A percentile compares a stretch with the other conserved stretches of the same genome.
Conservation (phyloP, 2,888 invertebrate genomes). For the Psococerastis gibbosa region DNA sequence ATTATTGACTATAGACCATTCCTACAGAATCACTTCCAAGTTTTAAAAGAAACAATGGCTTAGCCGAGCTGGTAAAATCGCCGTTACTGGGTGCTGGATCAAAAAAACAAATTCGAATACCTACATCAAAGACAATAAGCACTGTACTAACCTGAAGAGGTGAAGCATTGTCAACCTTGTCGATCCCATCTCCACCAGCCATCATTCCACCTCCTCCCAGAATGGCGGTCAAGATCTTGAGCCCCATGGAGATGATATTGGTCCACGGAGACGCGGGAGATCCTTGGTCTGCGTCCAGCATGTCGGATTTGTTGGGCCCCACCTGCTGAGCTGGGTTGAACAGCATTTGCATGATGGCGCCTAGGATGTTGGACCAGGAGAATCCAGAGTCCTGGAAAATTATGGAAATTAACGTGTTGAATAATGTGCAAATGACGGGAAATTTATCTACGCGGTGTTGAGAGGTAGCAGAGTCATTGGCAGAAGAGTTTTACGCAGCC, state of each 20-base stretch:
- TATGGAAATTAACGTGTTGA: too few relatives aligned
- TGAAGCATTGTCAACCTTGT: conserved; percentile 51
- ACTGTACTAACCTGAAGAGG: conserved; percentile 79
- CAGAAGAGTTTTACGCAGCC: too few relatives aligned
- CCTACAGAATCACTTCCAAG: too few relatives aligned
- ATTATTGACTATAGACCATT: too few relatives aligned
- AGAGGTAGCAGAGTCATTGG: too few relatives aligned
- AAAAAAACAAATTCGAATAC: too few relatives aligned
- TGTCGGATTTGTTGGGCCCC: conserved; percentile 69
- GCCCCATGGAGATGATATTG: conserved; percentile 64
- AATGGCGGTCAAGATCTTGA: conserved; percentile 67
- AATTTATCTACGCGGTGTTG: too few relatives aligned
- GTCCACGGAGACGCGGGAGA: conserved; percentile 60
- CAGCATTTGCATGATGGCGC: conserved; percentile 74
- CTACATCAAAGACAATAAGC: too few relatives aligned
- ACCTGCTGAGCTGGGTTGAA: conserved; percentile 42
- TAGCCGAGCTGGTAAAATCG: too few relatives aligned
- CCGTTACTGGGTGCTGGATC: too few relatives aligned
- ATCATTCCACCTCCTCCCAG: conserved; percentile 53
- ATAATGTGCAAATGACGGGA: too few relatives aligned
- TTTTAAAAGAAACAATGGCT: too few relatives aligned
- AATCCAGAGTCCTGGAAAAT: conserved; percentile 44
- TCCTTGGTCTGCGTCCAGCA: conserved; percentile 38
- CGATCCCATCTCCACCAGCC: conserved; percentile 79
- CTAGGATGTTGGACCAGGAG: conserved; percentile 75